These are phyloP conservation scores for Enteromius unitaeniatus DNA, from an alignment of 2,797 vertebrate species.

Conservation along the genomic window DNA sequence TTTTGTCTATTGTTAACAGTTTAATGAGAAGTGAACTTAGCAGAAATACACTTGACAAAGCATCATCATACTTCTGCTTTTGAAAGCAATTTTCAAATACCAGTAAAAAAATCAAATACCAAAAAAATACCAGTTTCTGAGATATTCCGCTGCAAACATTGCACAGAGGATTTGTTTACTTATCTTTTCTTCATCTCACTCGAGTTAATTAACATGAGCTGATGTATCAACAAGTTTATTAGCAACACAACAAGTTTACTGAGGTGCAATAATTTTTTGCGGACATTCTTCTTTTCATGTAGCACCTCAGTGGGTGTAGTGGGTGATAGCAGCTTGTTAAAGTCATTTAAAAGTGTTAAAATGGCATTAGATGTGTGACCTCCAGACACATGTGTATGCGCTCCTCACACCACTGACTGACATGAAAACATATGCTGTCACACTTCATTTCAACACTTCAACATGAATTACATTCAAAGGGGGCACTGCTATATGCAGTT, in stretches of 20 bases:
- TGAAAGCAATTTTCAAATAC: not conserved
- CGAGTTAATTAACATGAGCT: not conserved
- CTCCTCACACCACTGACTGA: conserved; percentile 1
- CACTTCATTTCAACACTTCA: conserved; percentile 17
- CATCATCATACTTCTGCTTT: conserved; percentile 34
- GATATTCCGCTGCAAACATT: not conserved
- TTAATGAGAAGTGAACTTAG: not conserved
- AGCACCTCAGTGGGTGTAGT: conserved; percentile 14
- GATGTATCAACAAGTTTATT: not conserved
- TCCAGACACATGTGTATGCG: not conserved
- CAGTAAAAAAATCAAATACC: too few relatives aligned
- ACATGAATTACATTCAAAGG: conserved; percentile 19
- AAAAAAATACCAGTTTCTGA: not conserved
- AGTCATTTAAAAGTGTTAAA: not conserved
- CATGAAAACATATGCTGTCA: not conserved
- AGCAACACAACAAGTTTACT: not conserved
- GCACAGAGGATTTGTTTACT: not conserved
- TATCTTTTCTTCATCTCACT: not conserved
- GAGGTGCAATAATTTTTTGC: not conserved
- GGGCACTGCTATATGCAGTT: not conserved
- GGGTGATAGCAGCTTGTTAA: not conserved
- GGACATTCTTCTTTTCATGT: not conserved
- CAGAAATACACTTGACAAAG: not conserved
- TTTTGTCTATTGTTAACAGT: not conserved
- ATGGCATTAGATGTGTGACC: conserved; percentile 9